Percentiles rank a stretch among this genome's conserved stretches.
Conservation (phyloP, 1,140 invertebrate genomes). For the Lucilia cuprina region DNA sequence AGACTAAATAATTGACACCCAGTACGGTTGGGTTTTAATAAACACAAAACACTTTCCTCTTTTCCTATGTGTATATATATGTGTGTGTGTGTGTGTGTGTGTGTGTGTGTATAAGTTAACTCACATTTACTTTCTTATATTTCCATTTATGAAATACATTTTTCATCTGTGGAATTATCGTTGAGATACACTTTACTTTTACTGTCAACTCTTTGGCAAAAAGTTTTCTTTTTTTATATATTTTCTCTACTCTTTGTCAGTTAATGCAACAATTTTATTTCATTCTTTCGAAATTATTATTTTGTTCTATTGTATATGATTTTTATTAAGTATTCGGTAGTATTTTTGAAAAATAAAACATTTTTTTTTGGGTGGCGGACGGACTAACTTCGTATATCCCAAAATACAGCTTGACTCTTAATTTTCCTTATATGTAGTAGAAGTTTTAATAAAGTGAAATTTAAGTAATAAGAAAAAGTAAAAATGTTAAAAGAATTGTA, state of each 20-base stretch:
- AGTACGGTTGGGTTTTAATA: background rate
- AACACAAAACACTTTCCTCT: background rate
- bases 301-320: background rate
- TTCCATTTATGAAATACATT: slow-evolving; percentile 10
- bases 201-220: background rate
- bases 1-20: no score
- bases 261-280: slow-evolving; percentile 4
- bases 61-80: background rate
- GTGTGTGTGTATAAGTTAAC: background rate
- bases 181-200: background rate
- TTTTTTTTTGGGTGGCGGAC: background rate
- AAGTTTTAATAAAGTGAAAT: no score
- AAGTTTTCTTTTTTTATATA: background rate
- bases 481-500: no score
- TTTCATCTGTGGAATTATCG: background rate
- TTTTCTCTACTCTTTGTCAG: background rate
- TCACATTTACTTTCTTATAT: background rate
- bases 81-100: background rate
- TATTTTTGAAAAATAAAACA: background rate
- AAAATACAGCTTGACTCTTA: no score
- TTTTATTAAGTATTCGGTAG: background rate
- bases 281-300: background rate
- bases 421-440: no score
- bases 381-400: background rate
- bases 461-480: no score